These are phyloP conservation scores for Dipodomys ordii DNA, from an alignment of 2,113 vertebrate species.

Conservation along the genomic window DNA sequence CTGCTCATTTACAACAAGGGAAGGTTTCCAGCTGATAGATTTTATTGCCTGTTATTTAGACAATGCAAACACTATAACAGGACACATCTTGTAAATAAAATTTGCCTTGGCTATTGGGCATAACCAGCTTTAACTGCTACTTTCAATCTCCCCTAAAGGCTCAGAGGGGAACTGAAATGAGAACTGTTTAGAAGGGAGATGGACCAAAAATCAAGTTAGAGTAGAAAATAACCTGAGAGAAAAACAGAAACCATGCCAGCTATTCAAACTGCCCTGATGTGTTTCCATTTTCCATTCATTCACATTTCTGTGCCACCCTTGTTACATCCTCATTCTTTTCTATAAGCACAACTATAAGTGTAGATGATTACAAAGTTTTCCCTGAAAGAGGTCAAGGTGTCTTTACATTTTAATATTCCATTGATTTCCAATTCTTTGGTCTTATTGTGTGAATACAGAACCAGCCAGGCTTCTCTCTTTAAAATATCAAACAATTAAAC, in stretches of 20 bases:
- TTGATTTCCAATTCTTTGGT: background rate
- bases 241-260: background rate
- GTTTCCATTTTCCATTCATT: background rate
- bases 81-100: constrained; percentile 78
- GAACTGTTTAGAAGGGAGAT: constrained; percentile 57
- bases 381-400: background rate
- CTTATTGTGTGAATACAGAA: background rate
- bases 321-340: background rate
- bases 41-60: constrained; percentile 79
- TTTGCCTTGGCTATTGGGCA: constrained; percentile 74
- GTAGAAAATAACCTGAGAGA: constrained; percentile 45
- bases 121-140: constrained; percentile 73
- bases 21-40: constrained; percentile 74
- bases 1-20: constrained; percentile 64
- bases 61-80: constrained; percentile 74
- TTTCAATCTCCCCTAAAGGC: constrained; percentile 72
- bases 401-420: background rate
- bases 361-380: background rate
- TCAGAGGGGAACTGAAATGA: constrained; percentile 62
- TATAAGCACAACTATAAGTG: background rate
- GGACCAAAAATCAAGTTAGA: constrained; percentile 62
- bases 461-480: background rate
- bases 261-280: background rate
- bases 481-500: background rate
- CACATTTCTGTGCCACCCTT: background rate